Conservation (phyloP, 1,140 invertebrate genomes). For the Chelonus insularis region DNA sequence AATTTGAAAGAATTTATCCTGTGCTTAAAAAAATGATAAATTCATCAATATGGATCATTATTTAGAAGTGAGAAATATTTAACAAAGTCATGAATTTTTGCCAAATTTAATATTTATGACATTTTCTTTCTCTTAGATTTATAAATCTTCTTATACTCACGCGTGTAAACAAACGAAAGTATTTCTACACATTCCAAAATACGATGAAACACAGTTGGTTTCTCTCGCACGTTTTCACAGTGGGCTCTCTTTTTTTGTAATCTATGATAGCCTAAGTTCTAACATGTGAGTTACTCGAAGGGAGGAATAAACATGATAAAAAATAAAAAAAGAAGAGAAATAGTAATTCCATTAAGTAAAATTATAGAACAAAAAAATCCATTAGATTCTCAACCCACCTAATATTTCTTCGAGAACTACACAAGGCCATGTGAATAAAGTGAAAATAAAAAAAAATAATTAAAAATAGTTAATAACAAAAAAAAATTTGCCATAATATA, state of each 20-base stretch:
- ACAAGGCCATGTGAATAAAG: constrained; percentile 28
- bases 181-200: constrained; percentile 19
- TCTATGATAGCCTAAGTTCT: constrained; percentile 34
- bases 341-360: neutral
- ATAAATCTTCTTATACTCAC: neutral
- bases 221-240: constrained; percentile 27
- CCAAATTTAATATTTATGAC: constrained; percentile 13
- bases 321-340: neutral
- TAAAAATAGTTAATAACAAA: too few species aligned
- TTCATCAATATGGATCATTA: too few species aligned
- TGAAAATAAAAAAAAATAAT: neutral
- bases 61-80: too few species aligned
- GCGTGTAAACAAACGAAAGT: constrained; percentile 9
- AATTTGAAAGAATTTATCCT: too few species aligned
- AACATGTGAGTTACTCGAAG: constrained; percentile 25
- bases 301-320: constrained; percentile 4
- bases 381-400: neutral
- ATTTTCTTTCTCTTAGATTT: neutral
- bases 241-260: constrained; percentile 25
- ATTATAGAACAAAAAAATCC: neutral
- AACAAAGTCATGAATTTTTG: too few species aligned
- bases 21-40: too few species aligned
- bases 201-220: neutral
- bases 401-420: constrained; percentile 20
- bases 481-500: constrained; percentile 37